These are phyloP conservation scores for Garra rufa DNA, from an alignment of 2,113 vertebrate species.

Conservation along the genomic window DNA sequence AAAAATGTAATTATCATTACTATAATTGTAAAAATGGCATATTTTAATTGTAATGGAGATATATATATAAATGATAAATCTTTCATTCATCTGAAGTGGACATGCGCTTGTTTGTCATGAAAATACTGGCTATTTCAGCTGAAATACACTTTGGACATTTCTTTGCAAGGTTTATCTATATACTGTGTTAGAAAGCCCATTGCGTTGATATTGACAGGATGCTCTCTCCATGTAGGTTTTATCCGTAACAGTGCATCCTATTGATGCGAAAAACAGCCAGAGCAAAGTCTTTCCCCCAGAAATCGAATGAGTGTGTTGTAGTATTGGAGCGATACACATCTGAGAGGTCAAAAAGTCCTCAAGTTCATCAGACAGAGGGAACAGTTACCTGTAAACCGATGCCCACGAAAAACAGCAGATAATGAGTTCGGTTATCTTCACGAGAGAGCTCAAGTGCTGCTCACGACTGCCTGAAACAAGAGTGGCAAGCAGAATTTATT, in stretches of 20 bases:
- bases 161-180: background rate
- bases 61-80: too few species aligned
- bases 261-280: conserved; percentile 25
- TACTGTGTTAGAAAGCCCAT: background rate
- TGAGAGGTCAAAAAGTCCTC: conserved; percentile 10
- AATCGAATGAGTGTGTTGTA: background rate
- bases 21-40: too few species aligned
- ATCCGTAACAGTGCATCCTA: background rate
- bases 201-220: background rate
- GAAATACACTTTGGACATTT: background rate
- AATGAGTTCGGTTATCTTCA: background rate
- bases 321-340: background rate
- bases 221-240: background rate
- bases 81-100: background rate
- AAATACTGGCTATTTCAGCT: background rate
- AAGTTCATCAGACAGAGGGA: background rate
- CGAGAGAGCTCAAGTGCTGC: background rate
- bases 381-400: background rate
- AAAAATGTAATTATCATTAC: too few species aligned
- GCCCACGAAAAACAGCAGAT: background rate
- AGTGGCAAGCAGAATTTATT: conserved; percentile 5
- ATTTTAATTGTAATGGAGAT: too few species aligned
- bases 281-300: conserved; percentile 34
- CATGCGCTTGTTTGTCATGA: background rate
- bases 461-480: conserved; percentile 1